Base-by-base conservation (phyloP, 92 coral and sea anemone genomes). In the Umimayanthus chanpuru region DNA sequence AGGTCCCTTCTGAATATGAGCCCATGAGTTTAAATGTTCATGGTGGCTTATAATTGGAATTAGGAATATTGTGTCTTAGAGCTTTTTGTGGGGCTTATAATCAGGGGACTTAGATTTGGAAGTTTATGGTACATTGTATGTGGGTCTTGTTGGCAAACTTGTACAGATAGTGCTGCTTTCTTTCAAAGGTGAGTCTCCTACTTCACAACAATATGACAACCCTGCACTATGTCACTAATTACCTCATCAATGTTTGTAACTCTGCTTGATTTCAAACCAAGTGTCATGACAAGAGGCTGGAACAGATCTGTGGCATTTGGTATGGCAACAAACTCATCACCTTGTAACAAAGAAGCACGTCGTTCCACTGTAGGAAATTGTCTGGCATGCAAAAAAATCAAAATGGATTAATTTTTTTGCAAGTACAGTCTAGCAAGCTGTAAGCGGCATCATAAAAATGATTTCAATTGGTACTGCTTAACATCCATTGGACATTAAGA, bases 281-380 rank as follows among this genome's bases (percentile, higher is more conserved):
- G 85, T 44, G 85, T 84, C 75, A 53, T 47, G 21, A 53, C 81
- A 30, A 90, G 90, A 39, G 68, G 88, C 40, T 87, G 86, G 29
- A 75, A 90, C 32, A 90, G 20, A 6, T 65, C 50, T 29, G 88
- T 67, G 29, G 81, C 93, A 53, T 87, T 85, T 9, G 93, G 93
- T 4, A 76, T 32, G 36, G 94, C 44, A 74, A 79, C 28, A 79
- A 75, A 89, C 20, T 72, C 71, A 32, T 71, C 80, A 39, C 85
- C 85, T 75, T 92, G 94, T 65, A 89, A 77, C 47, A 85, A 82
- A 28, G 36, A 77, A 29, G 94, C 95, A 61, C 98, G 85, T 21
- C 92, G 89, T 73, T 94, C 98, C 20, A 94, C 96, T 23, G 98
- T 93, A 2, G 94, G 92, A 61, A 89, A 94, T 55, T 88, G 88